Base-by-base conservation (phyloP, 92 coral and sea anemone genomes). In the Epizoanthus illoricatus region DNA sequence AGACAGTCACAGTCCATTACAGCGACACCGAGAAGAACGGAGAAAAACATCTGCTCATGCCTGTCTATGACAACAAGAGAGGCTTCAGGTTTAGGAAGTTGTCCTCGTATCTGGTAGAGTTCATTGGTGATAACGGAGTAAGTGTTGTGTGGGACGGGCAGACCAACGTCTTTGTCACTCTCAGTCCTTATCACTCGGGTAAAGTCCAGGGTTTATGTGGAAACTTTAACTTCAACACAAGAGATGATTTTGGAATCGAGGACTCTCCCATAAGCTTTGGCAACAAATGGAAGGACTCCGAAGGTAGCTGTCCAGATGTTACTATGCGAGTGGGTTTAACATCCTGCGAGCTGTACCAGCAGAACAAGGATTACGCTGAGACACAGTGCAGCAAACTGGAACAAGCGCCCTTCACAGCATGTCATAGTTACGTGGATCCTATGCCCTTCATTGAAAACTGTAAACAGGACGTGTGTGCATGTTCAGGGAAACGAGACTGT, bases 181-280 rank as follows among this genome's bases (percentile, higher is more conserved):
- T 92, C 17, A 72, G 74, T 59, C 89, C 92, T 15, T 57, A 69
- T 5, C 86, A 81, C 74, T 78, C 89, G 19, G 91, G 92, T 17
- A 92, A 92, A 85, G 92, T 90, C 28, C 92, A 80, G 78, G 93
- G 93, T 24, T 83, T 90, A 63, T 90, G 93, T 55, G 93, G 93
- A 40, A 90, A 90, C 76, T 90, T 79, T 78, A 90, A 90, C 80
- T 84, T 81, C 66, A 87, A 90, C 68, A 87, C 90, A n/a, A 79
- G 80, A 75, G 93, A 90, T 73, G 93, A 90, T 58, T 90, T 90
- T 80, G 90, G 88, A 40, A 85, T 90, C 69, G 93, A 90, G 60
- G 76, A 84, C 19, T 84, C 87, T 21, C 86, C 93, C 24, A 76
- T 75, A 61, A 88, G 88, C 59, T 90, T 87, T 85, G 89, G 89